Percentiles rank a stretch among this genome's conserved stretches.
These are phyloP conservation scores for Carabus problematicus DNA, from an alignment of 2,888 invertebrate genomes.

Conservation along the genomic window DNA sequence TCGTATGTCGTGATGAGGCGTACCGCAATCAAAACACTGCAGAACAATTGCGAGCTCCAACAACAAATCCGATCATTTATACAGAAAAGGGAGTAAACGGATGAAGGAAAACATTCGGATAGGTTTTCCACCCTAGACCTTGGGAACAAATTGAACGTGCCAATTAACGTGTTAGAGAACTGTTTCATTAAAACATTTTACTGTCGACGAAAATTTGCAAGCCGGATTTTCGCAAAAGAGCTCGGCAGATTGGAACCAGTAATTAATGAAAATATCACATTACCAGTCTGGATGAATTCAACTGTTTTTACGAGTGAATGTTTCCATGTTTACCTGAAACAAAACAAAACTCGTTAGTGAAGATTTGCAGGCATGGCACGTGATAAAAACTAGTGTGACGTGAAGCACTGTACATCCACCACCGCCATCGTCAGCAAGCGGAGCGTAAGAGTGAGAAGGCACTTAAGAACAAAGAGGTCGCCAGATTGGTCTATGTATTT, in stretches of 20 bases:
- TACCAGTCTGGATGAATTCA: constrained; percentile 11
- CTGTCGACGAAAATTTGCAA: constrained; percentile 36
- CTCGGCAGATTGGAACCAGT: constrained; percentile 19
- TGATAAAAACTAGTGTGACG: too few relatives aligned
- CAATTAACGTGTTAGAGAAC: constrained; percentile 29
- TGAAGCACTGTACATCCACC: too few relatives aligned
- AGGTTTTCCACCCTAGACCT: constrained; percentile 22
- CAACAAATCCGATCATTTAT: constrained; percentile 4
- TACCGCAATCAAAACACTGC: neutral
- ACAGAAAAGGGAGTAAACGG: neutral
- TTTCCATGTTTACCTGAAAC: constrained; percentile 28
- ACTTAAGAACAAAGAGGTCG: too few relatives aligned
- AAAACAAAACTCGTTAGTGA: constrained; percentile 23
- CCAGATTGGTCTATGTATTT: too few relatives aligned
- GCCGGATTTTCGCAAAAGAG: constrained; percentile 22
- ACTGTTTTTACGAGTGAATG: neutral
- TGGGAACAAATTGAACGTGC: constrained; percentile 40
- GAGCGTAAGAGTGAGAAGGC: too few relatives aligned
- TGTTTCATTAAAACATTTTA: constrained; percentile 40
- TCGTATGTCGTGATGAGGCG: too few relatives aligned
- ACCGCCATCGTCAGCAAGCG: too few relatives aligned
- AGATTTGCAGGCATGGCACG: constrained; percentile 1
- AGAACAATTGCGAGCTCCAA: neutral
- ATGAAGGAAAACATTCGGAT: constrained; percentile 29
- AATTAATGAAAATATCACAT: constrained; percentile 35